These are phyloP conservation scores for Calidris pygmaea DNA, from an alignment of 2,113 vertebrate genomes.

Conservation along the genomic window DNA sequence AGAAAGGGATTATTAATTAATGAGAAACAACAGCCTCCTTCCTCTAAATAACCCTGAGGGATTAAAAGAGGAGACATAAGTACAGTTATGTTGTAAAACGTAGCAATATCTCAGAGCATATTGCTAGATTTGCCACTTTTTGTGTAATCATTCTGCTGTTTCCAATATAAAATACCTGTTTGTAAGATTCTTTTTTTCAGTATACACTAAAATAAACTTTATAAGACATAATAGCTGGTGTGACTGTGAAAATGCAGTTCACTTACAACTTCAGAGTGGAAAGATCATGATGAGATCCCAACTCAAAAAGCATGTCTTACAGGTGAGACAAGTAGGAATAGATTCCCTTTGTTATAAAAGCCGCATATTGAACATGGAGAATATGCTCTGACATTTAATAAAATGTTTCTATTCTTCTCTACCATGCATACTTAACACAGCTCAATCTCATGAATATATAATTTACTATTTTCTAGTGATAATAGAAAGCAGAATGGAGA, in stretches of 20 bases:
- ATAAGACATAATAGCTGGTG: not conserved
- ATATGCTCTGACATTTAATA: not conserved
- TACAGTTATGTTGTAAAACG: not conserved
- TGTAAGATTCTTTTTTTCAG: not conserved
- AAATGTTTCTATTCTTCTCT: slow-evolving; percentile 7
- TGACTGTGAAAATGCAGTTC: not conserved
- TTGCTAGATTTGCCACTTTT: not conserved
- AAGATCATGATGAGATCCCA: not conserved
- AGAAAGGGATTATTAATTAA: not conserved
- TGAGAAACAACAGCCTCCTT: not conserved
- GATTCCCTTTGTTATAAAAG: not conserved
- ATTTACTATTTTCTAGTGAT: not conserved
- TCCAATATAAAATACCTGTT: not conserved
- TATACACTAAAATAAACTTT: not conserved
- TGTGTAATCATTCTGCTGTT: not conserved
- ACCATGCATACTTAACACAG: not conserved
- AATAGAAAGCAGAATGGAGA: not conserved
- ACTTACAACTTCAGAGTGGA: not conserved
- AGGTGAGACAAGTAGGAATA: not conserved
- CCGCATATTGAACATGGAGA: not conserved
- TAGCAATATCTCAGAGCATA: not conserved
- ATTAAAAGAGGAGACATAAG: not conserved
- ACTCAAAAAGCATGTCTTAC: not conserved
- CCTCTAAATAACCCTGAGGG: not conserved
- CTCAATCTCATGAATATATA: not conserved